Evolutionary conservation across 2,113 vertebrate genomes (phyloP).

Genomic region (Pao palembangensis): DNA sequence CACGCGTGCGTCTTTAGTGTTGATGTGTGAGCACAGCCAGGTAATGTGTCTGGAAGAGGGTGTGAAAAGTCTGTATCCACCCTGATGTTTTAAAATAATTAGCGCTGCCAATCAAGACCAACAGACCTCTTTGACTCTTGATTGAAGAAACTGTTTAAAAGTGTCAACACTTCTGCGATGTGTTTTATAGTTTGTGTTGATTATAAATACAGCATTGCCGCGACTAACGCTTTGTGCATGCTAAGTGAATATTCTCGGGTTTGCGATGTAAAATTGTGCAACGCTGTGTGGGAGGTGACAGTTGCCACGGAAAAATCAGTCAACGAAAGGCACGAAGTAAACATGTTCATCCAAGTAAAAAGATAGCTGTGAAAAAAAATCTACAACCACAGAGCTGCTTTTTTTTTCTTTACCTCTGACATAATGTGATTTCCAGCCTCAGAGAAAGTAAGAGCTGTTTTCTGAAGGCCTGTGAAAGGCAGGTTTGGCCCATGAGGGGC

Average conservation of each 20-base stretch:
- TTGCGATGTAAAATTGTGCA: background rate
- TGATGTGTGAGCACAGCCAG: background rate
- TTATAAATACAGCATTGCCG: background rate
- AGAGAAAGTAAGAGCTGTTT: constrained; percentile 64
- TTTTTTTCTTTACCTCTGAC: constrained; percentile 19
- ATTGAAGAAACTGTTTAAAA: constrained; percentile 3
- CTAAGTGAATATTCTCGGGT: background rate
- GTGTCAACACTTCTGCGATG: background rate
- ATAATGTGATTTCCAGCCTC: constrained; percentile 59
- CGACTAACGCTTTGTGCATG: background rate
- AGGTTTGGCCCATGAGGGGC: constrained; percentile 18
- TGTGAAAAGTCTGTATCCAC: constrained; percentile 14
- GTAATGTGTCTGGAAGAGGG: constrained; percentile 24
- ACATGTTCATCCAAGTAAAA: constrained; percentile 18
- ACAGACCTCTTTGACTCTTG: constrained; percentile 7
- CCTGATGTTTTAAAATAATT: constrained; percentile 4
- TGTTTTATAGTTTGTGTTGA: background rate
- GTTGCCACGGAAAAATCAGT: constrained; percentile 6
- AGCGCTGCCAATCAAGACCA: constrained; percentile 27
- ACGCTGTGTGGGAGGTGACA: constrained; percentile 11
- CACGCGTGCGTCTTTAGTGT: constrained; percentile 40
- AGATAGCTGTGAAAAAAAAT: background rate
- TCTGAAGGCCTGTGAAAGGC: constrained; percentile 23
- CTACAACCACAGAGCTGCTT: background rate
- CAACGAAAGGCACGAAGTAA: constrained; percentile 4